Evolutionary conservation across 2,113 vertebrate species (phyloP).

Genomic region (Drymodes brunneopygia): DNA sequence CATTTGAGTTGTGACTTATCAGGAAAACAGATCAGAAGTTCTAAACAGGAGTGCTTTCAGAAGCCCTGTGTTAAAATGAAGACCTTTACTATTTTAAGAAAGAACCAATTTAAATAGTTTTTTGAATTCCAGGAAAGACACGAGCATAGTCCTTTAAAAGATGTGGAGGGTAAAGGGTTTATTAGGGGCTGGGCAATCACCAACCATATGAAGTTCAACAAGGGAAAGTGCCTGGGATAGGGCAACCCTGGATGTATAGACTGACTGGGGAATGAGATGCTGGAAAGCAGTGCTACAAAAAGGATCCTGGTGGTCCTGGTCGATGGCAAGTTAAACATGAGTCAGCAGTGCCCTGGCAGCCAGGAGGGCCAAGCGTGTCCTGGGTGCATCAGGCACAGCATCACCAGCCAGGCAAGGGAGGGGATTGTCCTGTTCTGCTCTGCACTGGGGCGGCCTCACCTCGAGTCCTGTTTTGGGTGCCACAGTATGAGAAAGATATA

Average conservation of each 20-base stretch:
- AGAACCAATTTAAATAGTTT: background rate
- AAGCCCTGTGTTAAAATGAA: background rate
- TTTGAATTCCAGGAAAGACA: background rate
- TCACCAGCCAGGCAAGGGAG: fast-evolving
- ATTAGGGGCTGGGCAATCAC: background rate
- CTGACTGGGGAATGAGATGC: background rate
- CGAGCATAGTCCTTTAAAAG: background rate
- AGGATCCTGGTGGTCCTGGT: fast-evolving
- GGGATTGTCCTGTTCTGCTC: fast-evolving
- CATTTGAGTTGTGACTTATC: background rate
- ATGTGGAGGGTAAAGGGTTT: fast-evolving
- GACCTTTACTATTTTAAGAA: background rate
- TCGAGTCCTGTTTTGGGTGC: fast-evolving
- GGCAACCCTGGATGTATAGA: fast-evolving
- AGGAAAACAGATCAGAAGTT: background rate
- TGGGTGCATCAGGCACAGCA: background rate
- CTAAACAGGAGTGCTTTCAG: background rate
- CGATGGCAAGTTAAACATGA: fast-evolving
- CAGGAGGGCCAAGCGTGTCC: fast-evolving
- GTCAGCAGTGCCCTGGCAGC: background rate
- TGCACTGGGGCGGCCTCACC: fast-evolving
- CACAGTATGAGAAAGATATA: background rate
- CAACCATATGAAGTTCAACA: background rate
- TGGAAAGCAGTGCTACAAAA: background rate
- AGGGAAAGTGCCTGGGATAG: background rate